A percentile compares a stretch with the other conserved stretches of the same genome.
Conservation (phyloP, 2,113 vertebrate genomes). For the Axis porcinus region DNA sequence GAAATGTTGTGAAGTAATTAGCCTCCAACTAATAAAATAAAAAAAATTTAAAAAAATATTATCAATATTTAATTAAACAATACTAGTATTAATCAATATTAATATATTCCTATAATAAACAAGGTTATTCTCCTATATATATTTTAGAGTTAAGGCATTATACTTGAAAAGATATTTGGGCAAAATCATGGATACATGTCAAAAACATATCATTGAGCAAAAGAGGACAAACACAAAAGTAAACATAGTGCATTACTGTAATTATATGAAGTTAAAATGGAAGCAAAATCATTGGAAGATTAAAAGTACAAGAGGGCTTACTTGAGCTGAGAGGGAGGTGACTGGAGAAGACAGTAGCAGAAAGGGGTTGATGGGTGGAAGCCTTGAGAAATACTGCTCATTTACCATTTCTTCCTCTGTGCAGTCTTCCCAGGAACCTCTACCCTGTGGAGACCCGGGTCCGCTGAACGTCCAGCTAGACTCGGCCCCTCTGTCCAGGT, state of each 20-base stretch:
- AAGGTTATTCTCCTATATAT: not conserved
- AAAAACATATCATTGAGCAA: not conserved
- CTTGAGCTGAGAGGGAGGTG: no score
- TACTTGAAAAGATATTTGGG: not conserved
- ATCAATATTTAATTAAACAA: not conserved
- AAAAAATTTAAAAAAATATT: no score
- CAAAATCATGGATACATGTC: not conserved
- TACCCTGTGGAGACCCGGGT: accelerated
- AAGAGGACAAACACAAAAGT: not conserved
- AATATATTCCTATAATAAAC: not conserved
- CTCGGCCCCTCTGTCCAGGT: accelerated
- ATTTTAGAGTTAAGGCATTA: not conserved
- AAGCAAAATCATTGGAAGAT: not conserved
- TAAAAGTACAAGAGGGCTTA: not conserved
- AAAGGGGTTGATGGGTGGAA: accelerated
- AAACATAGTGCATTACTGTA: not conserved
- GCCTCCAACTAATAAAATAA: no score
- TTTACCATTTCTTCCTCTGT: not conserved
- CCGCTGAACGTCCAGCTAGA: not conserved
- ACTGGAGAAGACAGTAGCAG: accelerated
- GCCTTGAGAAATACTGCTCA: no score
- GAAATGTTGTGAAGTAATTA: no score
- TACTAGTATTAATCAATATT: not conserved
- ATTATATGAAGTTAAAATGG: not conserved
- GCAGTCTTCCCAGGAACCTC: accelerated